Percentiles rank a stretch among this genome's conserved stretches.
These are phyloP conservation scores for Eurytoma californica DNA, from an alignment of 2,888 invertebrate genomes.

Conservation along the genomic window DNA sequence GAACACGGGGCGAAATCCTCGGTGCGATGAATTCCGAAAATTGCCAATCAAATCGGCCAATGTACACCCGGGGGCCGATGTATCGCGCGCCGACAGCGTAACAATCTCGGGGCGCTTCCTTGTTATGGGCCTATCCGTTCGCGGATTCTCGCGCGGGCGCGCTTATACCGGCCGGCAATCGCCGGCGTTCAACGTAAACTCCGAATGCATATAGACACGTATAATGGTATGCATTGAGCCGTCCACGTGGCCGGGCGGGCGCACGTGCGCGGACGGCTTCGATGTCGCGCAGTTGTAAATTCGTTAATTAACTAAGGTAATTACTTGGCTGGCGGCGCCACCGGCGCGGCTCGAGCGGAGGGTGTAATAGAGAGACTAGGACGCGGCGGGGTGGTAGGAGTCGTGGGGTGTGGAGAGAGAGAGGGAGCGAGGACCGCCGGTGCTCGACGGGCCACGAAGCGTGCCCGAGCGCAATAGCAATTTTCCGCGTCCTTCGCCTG, in stretches of 20 bases:
- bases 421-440: constrained; percentile 13
- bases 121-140: constrained; percentile 12
- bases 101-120: constrained; percentile 50
- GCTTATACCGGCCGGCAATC: constrained; percentile 6
- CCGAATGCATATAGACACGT: not conserved
- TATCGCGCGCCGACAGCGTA: constrained; percentile 25
- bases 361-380: constrained; percentile 12
- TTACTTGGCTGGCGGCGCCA: constrained; percentile 62
- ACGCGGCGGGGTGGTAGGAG: constrained; percentile 7
- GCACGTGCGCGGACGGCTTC: constrained; percentile 9
- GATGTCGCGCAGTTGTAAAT: constrained; percentile 67
- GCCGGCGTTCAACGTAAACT: constrained; percentile 7
- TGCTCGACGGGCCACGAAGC: constrained; percentile 18
- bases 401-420: not conserved
- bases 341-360: constrained; percentile 6
- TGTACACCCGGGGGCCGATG: not conserved
- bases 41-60: constrained; percentile 55
- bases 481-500: constrained; percentile 56
- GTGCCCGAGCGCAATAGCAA: constrained; percentile 51
- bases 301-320: constrained; percentile 73
- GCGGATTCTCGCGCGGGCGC: not conserved
- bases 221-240: constrained; percentile 29
- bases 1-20: not conserved
- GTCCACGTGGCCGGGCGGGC: constrained; percentile 4
- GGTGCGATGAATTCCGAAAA: constrained; percentile 29